phyloP scores from a whole-genome alignment of 2,113 vertebrate genomes.

The Hippopotamus amphibius region DNA sequence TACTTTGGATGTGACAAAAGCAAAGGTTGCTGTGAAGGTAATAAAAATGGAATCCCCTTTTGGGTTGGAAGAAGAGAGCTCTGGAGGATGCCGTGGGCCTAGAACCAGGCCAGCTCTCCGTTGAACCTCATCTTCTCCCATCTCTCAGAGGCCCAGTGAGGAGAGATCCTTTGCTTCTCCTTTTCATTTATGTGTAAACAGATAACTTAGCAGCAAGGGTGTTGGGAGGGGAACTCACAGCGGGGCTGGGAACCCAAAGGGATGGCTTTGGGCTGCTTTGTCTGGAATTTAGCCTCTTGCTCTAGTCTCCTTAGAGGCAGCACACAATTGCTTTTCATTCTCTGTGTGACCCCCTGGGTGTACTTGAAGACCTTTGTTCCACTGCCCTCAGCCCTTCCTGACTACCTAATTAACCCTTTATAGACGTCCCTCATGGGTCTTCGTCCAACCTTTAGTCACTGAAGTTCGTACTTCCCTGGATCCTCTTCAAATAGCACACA shows the following conservation, averaged over 20 bases:
- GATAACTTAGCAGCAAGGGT: neutral
- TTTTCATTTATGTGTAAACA: neutral
- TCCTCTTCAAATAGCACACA: neutral
- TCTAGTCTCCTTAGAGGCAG: neutral
- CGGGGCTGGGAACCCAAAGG: neutral
- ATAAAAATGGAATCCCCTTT: neutral
- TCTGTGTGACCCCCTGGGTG: neutral
- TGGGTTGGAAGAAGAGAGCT: neutral
- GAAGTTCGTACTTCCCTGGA: neutral
- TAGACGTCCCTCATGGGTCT: neutral
- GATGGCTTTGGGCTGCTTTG: neutral
- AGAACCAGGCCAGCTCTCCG: neutral
- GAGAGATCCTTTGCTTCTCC: neutral
- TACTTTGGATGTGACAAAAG: conserved; percentile 14
- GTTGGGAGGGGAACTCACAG: neutral
- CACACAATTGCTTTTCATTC: neutral
- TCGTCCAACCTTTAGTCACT: neutral
- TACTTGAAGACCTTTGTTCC: neutral
- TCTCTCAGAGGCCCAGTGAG: neutral
- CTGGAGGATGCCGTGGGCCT: neutral
- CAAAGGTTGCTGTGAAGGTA: neutral
- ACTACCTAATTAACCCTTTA: neutral
- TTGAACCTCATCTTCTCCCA: neutral
- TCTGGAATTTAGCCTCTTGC: neutral
- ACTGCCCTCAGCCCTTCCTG: neutral